Evolutionary conservation across 2,888 invertebrate species (phyloP), one percentile per base, ranked within the genome.

Genomic region (Oscheius sp.): DNA sequence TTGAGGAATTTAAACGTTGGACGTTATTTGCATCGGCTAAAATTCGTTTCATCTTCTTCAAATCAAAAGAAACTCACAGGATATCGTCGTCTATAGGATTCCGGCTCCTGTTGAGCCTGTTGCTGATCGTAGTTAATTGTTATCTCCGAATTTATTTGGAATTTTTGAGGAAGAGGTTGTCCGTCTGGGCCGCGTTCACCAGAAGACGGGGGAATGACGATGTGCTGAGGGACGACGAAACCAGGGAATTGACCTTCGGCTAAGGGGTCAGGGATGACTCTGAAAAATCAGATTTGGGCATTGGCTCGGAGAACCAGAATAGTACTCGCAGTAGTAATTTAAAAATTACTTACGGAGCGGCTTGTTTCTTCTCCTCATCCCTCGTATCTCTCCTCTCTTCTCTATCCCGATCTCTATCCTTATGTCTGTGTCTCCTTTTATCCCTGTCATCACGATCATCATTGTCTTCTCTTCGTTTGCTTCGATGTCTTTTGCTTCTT

Each of bases 121-220:
- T 59, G 20, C 17, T 59, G 59, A 71, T 85, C 83, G 71, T 86
- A 85, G 45, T 81, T 81, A 47, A 85, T 85, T 24, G 80, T 80
- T 47, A 85, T 86, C 71, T 85, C 84, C 50, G 83, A 84, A 65
- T 85, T 86, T 68, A 85, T 85, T 67, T 84, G 78, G 57, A 74
- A 82, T 63, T 81, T 83, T 44, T 80, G 77, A 22, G 82, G 82
- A 50, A 82, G 70, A 17, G 72, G 67, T 33, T 74, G 72, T 9
- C 80, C 80, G 47, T 82, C 74, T 24, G 80, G 78, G 30, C 77
- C 75, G 32, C 78, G 66, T 68, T 76, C 76, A 26, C 77, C 74
- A 28, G 67, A 68, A 20, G 77, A 73, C 9, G 82, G 82, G 22
- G 83, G 84, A 36, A 83, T 85, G 22, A 85, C 82, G 36, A 85